Conservation (phyloP, 2,797 vertebrate species). For the Coreius guichenoti region DNA sequence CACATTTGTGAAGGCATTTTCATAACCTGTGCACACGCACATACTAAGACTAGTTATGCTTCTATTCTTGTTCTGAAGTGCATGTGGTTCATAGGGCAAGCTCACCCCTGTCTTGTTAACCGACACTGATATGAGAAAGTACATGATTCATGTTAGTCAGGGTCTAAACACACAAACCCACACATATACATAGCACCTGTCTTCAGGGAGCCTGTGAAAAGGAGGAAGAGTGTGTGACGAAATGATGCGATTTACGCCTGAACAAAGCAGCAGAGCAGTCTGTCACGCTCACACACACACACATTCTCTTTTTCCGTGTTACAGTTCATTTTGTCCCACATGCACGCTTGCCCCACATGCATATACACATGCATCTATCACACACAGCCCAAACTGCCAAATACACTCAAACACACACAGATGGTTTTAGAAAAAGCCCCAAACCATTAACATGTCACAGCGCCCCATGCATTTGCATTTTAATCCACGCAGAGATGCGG, state of each 20-base stretch:
- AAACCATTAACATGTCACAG: conserved; percentile 50
- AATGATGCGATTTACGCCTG: conserved; percentile 67
- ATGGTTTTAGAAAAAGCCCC: conserved; percentile 8
- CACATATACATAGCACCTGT: conserved; percentile 62
- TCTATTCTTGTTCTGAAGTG: conserved; percentile 17
- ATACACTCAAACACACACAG: conserved; percentile 42
- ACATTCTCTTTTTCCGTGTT: conserved; percentile 25
- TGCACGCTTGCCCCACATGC: conserved; percentile 25
- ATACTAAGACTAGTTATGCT: not conserved
- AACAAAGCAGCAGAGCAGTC: conserved; percentile 60
- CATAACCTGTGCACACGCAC: not conserved
- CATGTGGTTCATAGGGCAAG: conserved; percentile 69
- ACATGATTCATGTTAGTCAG: conserved; percentile 83
- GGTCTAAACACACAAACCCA: conserved; percentile 70
- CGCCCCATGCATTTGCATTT: conserved; percentile 43
- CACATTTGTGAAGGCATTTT: not conserved
- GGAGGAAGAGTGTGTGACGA: conserved; percentile 64
- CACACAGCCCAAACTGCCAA: conserved; percentile 47
- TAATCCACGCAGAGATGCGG: conserved; percentile 19
- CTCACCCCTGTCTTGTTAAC: conserved; percentile 80
- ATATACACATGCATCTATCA: conserved; percentile 51
- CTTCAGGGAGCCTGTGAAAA: conserved; percentile 68
- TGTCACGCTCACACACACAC: conserved; percentile 55
- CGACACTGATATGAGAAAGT: conserved; percentile 84
- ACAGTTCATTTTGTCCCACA: conserved; percentile 24